Base-by-base conservation (phyloP, 2,888 invertebrate genomes). In the Mythimna albipuncta region DNA sequence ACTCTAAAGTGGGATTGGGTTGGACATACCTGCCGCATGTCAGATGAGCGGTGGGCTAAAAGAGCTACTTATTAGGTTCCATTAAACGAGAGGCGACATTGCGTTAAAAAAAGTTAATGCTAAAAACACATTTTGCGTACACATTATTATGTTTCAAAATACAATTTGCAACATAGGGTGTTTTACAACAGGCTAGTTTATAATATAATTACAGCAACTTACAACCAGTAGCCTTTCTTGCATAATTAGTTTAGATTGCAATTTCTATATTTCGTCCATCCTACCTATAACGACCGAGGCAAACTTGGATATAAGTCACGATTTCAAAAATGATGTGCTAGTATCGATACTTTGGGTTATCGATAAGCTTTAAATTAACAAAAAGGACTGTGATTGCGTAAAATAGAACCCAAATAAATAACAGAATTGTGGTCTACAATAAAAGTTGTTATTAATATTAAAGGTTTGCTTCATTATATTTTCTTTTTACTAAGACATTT, bases 261-360 rank as follows among this genome's bases (percentile, higher is more conserved):
- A 83, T 85, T 85, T 87, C 76, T 77, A 79, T 85, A 83, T 86
- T 85, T 85, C 76, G 84, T 79, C 72, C 82, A 85, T 87, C 85
- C 74, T 83, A 83, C 83, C 79, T 81, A 82, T 71, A 81, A 71
- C 72, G 70, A 79, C 72, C 61, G 64, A 75, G 74, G 79, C 72
- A 64, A 77, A 75, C 75, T 83, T 71, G 73, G 69, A 81, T 77
- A 82, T 85, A 87, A 85, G 83, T 88, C 85, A 87, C 83, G 85
- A 81, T 79, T 80, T 61, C 38, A 26, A 9, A n/a, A 79, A 83
- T 38, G 83, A 62, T 55, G 81, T 21, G 44, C 9, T n/a, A 7
- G 0, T 66, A 26, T 88, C 85, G 85, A 83, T 82, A 64, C 1
- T 57, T 62, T 55, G 0, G 10, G 3, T 61, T 73, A 61, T 83